Base-by-base conservation (phyloP, 2,888 invertebrate genomes). In the Standfussiana lucernea region DNA sequence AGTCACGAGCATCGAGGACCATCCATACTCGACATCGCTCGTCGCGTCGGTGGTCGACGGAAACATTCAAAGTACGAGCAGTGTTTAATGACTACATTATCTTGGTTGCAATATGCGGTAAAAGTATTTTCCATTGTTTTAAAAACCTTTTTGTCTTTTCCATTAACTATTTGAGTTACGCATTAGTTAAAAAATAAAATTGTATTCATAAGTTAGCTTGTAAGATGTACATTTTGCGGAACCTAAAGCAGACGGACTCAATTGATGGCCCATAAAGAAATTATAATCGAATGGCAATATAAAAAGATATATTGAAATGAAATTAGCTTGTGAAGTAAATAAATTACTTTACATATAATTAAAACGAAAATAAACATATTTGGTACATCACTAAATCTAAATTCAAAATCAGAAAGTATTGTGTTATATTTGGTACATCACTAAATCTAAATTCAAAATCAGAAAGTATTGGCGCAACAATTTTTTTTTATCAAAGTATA, bases 181-280 rank as follows among this genome's bases (percentile, higher is more conserved):
- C 2, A 32, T 42, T 24, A 35, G n/a, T 37, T 24, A n/a, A 53
- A 32, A 79, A 13, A 37, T 37, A 59, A 18, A 32, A 10, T 15
- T 61, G 18, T 32, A 35, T 62, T 75, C 35, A 76, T 42, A 21
- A 18, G 18, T 24, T 72, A 72, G 47, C 13, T 47, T 50, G 73
- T 81, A 73, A 50, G 47, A 32, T 77, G 59, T 72, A 76, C 21
- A 72, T 80, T 72, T 40, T 8, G 24, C 32, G 32, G 32, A 18
- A 7, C 21, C 18, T 13, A 32, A 8, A 32, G 32, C 35, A 35
- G 21, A 24, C 61, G 15, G 28, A 15, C 53, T n/a, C 53, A n/a
- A 13, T 28, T 11, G 28, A 2, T 28, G 56, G 28, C 56, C 15
- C 28, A 56, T 61, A 28, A 56, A n/a, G 28, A 56, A 15, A 56